phyloP scores from a whole-genome alignment of 1,140 invertebrate genomes.

The Ridgeia piscesae region DNA sequence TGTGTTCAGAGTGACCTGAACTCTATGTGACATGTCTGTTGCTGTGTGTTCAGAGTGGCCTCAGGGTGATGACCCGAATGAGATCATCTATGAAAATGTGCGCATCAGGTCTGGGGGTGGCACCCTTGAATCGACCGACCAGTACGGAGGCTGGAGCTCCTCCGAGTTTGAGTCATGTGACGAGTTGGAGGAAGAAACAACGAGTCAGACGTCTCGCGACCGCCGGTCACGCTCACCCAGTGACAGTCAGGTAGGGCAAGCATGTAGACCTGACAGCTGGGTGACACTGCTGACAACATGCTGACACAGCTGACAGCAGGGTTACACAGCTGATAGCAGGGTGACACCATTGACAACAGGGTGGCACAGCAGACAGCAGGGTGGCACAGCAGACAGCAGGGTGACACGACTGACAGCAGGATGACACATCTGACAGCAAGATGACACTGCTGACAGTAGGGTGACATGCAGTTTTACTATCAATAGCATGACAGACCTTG shows the following conservation, averaged over 20 bases:
- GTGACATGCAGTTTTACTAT: no score
- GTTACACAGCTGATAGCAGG: no score
- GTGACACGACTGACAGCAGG: no score
- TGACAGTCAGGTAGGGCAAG: background rate
- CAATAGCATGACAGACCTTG: no score
- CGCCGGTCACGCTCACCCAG: background rate
- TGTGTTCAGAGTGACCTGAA: background rate
- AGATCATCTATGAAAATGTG: constrained; percentile 22
- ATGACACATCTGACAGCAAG: no score
- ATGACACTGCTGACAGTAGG: no score
- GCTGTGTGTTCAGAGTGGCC: background rate
- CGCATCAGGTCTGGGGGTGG: background rate
- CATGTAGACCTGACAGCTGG: no score
- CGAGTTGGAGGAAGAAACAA: background rate
- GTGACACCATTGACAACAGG: no score
- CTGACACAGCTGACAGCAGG: no score
- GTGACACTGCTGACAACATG: no score
- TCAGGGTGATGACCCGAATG: background rate
- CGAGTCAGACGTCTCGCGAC: background rate
- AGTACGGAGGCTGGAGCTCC: constrained; percentile 6
- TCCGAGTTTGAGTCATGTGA: constrained; percentile 21
- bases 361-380: no score
- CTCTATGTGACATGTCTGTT: background rate
- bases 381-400: no score
- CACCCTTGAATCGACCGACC: background rate